Conservation (phyloP, 2,113 vertebrate genomes). For the Saguinus imperator region DNA sequence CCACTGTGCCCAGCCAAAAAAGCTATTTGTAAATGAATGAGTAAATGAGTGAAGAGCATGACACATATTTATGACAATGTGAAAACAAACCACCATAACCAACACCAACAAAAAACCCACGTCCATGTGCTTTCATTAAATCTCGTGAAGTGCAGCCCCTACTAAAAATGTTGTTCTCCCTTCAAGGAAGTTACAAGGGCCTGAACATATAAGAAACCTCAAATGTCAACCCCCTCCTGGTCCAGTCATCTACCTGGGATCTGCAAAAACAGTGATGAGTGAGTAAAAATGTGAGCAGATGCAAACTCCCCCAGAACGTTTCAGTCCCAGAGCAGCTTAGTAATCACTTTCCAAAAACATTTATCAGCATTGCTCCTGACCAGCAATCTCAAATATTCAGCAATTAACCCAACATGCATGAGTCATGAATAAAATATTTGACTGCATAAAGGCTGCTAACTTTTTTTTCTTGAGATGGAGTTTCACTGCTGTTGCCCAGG, state of each 20-base stretch:
- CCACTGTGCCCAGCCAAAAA: not conserved
- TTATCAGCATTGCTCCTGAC: slow-evolving; percentile 34
- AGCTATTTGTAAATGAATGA: not conserved
- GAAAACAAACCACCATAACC: not conserved
- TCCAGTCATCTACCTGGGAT: not conserved
- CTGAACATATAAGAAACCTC: not conserved
- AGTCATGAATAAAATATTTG: slow-evolving; percentile 48
- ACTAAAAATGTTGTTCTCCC: not conserved
- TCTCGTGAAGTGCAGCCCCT: not conserved
- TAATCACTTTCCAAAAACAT: slow-evolving; percentile 48
- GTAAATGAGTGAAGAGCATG: not conserved
- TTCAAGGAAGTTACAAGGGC: not conserved
- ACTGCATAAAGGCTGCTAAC: not conserved
- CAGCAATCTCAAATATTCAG: slow-evolving; percentile 35
- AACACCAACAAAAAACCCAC: not conserved
- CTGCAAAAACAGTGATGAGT: not conserved
- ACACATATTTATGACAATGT: not conserved
- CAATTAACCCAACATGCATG: not conserved
- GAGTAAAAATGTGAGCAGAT: not conserved
- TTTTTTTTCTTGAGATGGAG: not conserved
- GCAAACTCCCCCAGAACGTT: not conserved
- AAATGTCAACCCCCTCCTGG: not conserved
- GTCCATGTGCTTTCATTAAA: not conserved
- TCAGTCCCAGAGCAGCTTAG: slow-evolving; percentile 18
- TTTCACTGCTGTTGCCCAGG: no score